Conservation (phyloP, 2,888 invertebrate genomes). For the Drosophila greeni region DNA sequence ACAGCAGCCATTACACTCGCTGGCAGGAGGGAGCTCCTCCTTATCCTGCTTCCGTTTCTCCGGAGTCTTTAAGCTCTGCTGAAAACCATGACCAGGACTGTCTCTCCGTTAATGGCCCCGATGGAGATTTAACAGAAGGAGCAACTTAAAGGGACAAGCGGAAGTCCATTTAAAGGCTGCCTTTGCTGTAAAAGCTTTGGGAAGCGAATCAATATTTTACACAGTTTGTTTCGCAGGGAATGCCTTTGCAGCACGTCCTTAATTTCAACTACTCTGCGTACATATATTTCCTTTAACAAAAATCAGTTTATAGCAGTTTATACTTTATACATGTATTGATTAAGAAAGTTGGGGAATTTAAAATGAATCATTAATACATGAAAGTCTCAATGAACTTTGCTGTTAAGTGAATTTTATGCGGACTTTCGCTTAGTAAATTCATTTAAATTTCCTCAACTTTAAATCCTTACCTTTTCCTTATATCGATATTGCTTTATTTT, state of each 20-base stretch:
- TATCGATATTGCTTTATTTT: neutral
- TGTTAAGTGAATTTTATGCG: neutral
- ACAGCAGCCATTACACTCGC: slow-evolving; percentile 63
- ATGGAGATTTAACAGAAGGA: slow-evolving; percentile 3
- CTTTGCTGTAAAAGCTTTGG: slow-evolving; percentile 3
- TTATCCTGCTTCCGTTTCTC: slow-evolving; percentile 2
- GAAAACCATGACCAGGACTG: neutral
- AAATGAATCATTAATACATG: neutral
- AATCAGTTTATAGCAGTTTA: neutral
- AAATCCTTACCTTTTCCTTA: too few species aligned
- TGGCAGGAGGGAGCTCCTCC: slow-evolving; percentile 40
- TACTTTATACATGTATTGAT: neutral
- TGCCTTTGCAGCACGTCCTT: neutral
- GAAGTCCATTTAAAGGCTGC: slow-evolving; percentile 4
- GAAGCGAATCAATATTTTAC: slow-evolving; percentile 4
- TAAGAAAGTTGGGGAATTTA: neutral
- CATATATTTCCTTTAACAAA: neutral
- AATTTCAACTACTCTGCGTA: neutral
- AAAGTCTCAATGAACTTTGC: neutral
- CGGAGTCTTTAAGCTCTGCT: slow-evolving; percentile 12
- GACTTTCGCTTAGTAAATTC: too few species aligned
- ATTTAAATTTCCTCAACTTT: too few species aligned
- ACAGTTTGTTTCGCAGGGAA: neutral
- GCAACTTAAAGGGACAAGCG: slow-evolving; percentile 13
- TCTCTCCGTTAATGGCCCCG: slow-evolving; percentile 3